phyloP scores from a whole-genome alignment of 2,113 vertebrate genomes.

The Leucosticte australis region DNA sequence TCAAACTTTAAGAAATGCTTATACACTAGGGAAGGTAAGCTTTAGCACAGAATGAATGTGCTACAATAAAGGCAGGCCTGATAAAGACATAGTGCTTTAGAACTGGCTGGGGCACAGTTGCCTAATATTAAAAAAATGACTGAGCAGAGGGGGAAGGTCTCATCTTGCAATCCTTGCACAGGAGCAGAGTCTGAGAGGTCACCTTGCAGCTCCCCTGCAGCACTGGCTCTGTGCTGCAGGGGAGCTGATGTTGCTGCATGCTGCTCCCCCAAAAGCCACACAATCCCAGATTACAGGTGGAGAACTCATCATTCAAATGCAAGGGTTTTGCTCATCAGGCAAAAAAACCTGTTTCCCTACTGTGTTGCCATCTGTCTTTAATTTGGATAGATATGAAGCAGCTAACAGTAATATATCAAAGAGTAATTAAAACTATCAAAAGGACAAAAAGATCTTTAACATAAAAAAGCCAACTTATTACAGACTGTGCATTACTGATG shows the following conservation, averaged over 20 bases:
- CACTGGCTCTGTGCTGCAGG: too few relatives aligned
- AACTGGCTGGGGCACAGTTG: neutral
- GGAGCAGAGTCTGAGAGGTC: neutral
- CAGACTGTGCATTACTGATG: neutral
- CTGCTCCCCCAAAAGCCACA: neutral
- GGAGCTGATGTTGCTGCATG: neutral
- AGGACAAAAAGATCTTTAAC: neutral
- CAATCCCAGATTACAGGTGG: accelerated
- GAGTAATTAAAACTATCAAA: neutral
- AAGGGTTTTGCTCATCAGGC: neutral
- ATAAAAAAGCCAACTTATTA: neutral
- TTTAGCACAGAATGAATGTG: neutral
- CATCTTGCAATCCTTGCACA: neutral
- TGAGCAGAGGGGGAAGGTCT: neutral
- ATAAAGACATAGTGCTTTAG: neutral
- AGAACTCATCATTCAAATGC: neutral
- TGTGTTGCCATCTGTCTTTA: neutral
- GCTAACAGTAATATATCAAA: neutral
- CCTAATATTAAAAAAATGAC: neutral
- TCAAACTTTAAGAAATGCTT: neutral
- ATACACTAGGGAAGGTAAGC: neutral
- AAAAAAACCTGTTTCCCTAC: neutral
- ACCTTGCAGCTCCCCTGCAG: neutral
- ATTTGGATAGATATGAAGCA: neutral
- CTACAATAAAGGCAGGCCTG: neutral